These are phyloP conservation scores for Acipenser oxyrinchus DNA, from an alignment of 2,797 vertebrate genomes.

Conservation along the genomic window DNA sequence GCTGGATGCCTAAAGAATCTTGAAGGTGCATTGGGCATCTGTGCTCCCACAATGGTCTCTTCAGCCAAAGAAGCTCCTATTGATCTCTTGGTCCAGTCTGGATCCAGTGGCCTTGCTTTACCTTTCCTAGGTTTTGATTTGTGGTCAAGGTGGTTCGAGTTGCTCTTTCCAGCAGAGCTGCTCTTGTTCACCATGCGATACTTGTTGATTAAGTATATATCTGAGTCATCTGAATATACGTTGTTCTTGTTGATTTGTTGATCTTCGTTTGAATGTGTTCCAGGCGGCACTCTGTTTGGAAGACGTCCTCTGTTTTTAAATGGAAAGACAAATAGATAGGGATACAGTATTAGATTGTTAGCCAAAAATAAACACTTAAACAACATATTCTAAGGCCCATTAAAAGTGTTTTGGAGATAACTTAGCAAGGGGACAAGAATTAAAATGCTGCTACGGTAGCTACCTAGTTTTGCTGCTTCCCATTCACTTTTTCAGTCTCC, in stretches of 20 bases:
- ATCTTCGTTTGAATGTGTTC: conserved; percentile 50
- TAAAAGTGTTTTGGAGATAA: too few relatives aligned
- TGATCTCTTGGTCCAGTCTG: background rate
- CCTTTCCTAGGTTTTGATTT: conserved; percentile 9
- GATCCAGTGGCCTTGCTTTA: background rate
- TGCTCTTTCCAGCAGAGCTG: conserved; percentile 25
- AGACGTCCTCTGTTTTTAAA: conserved; percentile 64
- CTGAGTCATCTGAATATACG: background rate
- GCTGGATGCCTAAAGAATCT: conserved; percentile 63
- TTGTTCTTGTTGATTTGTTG: conserved; percentile 15
- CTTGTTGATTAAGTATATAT: background rate
- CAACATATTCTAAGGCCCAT: background rate
- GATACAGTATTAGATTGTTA: conserved; percentile 24
- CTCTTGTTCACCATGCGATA: conserved; percentile 14
- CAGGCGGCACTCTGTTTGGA: conserved; percentile 69
- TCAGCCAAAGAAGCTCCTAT: background rate
- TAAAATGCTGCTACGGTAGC: background rate
- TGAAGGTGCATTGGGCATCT: conserved; percentile 30
- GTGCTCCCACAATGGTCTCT: background rate
- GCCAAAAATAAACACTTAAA: too few relatives aligned
- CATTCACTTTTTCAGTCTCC: conserved; percentile 94
- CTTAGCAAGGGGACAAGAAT: too few relatives aligned
- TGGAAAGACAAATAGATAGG: too few relatives aligned
- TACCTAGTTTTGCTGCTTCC: conserved; percentile 90
- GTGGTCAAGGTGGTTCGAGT: background rate